phyloP scores from a whole-genome alignment of 1,140 invertebrate species.

The Planococcus citri region DNA sequence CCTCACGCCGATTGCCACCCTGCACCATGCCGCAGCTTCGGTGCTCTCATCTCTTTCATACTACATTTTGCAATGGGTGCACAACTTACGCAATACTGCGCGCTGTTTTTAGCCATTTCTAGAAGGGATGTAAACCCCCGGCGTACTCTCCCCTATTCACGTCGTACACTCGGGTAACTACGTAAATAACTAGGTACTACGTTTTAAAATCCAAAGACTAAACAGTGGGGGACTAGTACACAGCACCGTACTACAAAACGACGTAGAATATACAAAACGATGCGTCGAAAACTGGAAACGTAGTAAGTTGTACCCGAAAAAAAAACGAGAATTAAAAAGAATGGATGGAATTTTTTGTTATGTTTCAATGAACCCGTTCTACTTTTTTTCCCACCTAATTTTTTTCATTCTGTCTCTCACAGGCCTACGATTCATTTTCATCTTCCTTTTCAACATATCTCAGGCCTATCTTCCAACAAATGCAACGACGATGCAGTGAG shows the following conservation, averaged over 20 bases:
- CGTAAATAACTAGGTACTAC: background rate
- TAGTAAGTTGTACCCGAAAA: no score
- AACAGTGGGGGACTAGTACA: background rate
- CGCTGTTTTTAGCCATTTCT: background rate
- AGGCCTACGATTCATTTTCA: no score
- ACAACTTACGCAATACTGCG: conserved; percentile 1
- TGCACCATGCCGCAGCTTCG: background rate
- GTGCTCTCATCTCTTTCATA: background rate
- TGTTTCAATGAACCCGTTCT: background rate
- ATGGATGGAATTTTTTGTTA: background rate
- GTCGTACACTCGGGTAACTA: background rate
- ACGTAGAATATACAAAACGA: background rate
- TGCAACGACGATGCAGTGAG: no score
- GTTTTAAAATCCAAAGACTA: background rate
- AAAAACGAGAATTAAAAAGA: background rate
- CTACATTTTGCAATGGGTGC: conserved; percentile 5
- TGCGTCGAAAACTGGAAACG: background rate
- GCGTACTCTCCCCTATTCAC: background rate
- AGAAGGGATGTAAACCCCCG: background rate
- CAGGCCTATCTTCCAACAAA: no score
- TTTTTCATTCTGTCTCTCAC: no score
- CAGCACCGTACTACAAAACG: background rate
- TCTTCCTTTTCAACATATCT: no score
- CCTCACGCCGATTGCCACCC: background rate
- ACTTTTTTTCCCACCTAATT: background rate